Base-by-base conservation (phyloP, 2,888 invertebrate genomes). In the Heteromyza rotundicornis region DNA sequence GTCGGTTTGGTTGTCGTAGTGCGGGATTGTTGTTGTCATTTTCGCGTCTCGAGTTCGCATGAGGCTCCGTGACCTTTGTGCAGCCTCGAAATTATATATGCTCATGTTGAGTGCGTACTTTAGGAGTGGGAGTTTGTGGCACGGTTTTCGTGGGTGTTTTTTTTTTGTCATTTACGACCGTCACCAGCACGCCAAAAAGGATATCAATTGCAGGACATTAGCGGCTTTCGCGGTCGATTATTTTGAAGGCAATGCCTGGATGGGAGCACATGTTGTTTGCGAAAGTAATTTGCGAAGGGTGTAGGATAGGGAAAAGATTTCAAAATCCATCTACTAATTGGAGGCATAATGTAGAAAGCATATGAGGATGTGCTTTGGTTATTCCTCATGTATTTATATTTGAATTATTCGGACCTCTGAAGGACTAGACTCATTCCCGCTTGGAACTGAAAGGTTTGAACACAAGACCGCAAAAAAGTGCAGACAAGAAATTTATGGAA, bases 141-240 rank as follows among this genome's bases (percentile, higher is more conserved):
- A 40, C 10, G 14, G 40, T 40, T 10, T 40, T n/a, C 12, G n/a
- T 40, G 40, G 5, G 40, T n/a, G 40, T 7, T 3, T 40, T 14
- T 40, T 40, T 10, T 27, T 27, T 3, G 40, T 40, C 2, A 7
- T 40, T 40, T 40, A 40, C 14, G 14, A 40, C 12, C 14, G 51
- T 24, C 51, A 16, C 2, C 47, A 47, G 47, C 47, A 47, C 19
- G 20, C 47, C 10, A 47, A 47, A 47, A 47, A n/a, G 47, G 47
- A 47, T 47, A 47, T 47, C 47, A 47, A 47, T 47, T 47, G 69
- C 70, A 74, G 70, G 70, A 73, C 72, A 78, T 78, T 78, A 78
- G 78, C 77, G 77, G 77, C 73, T 77, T 75, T 72, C 72, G 75
- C 70, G 77, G 77, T 73, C 76, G 75, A 75, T 77, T 71, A 73